A percentile compares a stretch with the other conserved stretches of the same genome.
Evolutionary conservation across 2,113 vertebrate species (phyloP).

Genomic region (Herpetotheres cachinnans): DNA sequence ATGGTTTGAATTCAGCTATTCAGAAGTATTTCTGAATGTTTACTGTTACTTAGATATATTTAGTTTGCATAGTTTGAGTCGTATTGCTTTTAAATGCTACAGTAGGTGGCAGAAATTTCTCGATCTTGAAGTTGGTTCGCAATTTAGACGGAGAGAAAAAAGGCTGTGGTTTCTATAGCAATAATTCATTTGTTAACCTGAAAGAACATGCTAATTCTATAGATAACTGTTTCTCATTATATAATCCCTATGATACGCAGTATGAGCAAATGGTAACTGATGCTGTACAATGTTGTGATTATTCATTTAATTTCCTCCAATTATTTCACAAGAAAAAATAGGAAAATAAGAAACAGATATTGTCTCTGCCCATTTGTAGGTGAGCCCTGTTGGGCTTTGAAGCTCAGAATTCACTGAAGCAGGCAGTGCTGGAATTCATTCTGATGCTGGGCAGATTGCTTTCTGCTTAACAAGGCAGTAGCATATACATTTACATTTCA

Average conservation of each 20-base stretch:
- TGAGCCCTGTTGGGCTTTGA: not conserved
- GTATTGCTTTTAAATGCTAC: not conserved
- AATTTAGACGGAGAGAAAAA: not conserved
- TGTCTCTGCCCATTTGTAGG: not conserved
- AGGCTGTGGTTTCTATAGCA: slow-evolving; percentile 54
- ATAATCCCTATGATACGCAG: not conserved
- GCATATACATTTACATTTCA: not conserved
- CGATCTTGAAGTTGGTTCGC: not conserved
- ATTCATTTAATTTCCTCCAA: not conserved
- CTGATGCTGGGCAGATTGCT: not conserved
- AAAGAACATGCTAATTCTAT: not conserved
- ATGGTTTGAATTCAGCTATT: not conserved
- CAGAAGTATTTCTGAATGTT: not conserved
- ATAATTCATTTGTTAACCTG: slow-evolving; percentile 34
- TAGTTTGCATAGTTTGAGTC: not conserved
- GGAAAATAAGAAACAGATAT: not conserved
- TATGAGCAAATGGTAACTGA: not conserved
- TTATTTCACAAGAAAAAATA: not conserved
- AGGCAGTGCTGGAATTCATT: not conserved
- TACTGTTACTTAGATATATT: not conserved
- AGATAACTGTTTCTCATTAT: not conserved
- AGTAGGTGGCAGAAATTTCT: slow-evolving; percentile 37
- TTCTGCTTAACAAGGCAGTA: not conserved
- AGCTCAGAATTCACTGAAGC: not conserved
- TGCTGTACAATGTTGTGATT: not conserved